Evolutionary conservation across 2,113 vertebrate species (phyloP), one percentile per base, ranked within the genome.

Genomic region (Cavia aperea): DNA sequence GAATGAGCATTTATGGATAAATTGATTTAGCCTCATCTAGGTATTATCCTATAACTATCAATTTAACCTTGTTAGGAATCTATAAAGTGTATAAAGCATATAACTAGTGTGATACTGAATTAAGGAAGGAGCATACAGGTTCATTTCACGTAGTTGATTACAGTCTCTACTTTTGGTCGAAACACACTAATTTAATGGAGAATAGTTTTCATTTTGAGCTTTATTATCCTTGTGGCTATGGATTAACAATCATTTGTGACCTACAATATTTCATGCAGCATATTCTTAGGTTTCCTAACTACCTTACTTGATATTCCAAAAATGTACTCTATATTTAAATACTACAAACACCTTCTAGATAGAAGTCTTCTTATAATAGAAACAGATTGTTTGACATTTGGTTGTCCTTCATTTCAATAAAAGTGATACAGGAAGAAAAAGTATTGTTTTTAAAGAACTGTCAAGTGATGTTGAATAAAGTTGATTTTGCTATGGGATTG

Each of bases 341-440:
- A 43, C 39, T 65, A 29, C 23, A 94, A 96, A 89, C 90, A 81
- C 19, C 54, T 68, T 91, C 49, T 66, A 94, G 81, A 82, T 92
- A 78, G 60, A 91, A 93, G 26, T 89, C 63, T 81, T 58, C 89
- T 92, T 90, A 94, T 65, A 94, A 84, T 94, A 93, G 70, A 95
- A 95, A 68, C 90, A 95, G 94, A 96, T 91, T 95, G 70, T 94
- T 96, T 95, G 88, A 94, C 83, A 78, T 93, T 94, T 89, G 94
- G 83, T 77, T 86, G 62, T 92, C 93, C 86, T 93, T 90, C 72
- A 90, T 89, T 94, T 86, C 2, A 15, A 92, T 84, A 92, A 93
- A 94, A 94, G 26, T 73, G n/a, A 78, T 92, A 29, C n/a, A 90
- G 29, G 39, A 88, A 87, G 77, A 92, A 92, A 92, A 86, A 58